These are phyloP conservation scores for Heliornis fulica DNA, from an alignment of 2,113 vertebrate species.

Conservation along the genomic window DNA sequence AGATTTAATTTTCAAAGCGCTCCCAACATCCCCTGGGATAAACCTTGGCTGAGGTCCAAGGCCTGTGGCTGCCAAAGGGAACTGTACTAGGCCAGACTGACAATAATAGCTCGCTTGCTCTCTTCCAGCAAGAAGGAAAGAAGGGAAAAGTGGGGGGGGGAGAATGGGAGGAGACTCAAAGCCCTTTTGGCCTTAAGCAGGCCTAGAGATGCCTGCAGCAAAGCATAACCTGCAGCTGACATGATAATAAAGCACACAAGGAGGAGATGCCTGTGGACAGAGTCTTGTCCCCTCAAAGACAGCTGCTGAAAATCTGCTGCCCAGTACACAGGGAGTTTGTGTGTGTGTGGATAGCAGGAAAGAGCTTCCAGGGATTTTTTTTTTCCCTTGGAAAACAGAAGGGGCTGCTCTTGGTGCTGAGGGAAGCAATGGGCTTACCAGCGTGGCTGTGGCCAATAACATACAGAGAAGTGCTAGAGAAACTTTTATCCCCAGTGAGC, in stretches of 20 bases:
- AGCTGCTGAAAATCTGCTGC: neutral
- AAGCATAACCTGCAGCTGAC: neutral
- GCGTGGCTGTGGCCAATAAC: neutral
- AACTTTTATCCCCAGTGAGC: neutral
- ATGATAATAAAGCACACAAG: neutral
- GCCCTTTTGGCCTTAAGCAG: neutral
- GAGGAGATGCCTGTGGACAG: neutral
- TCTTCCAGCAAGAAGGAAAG: neutral
- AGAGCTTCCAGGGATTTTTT: neutral
- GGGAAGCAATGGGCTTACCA: neutral
- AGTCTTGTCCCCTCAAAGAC: neutral
- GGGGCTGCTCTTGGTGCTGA: neutral
- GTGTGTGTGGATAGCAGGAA: neutral
- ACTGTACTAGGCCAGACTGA: neutral
- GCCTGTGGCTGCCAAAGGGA: neutral
- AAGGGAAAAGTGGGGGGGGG: neutral
- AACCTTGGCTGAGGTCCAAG: slow-evolving; percentile 25
- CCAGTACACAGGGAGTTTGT: neutral
- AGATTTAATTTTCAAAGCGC: slow-evolving; percentile 52
- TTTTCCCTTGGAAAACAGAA: neutral
- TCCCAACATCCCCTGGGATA: slow-evolving; percentile 2
- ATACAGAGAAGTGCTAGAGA: neutral
- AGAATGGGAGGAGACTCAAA: neutral
- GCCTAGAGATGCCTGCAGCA: neutral
- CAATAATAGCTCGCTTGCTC: neutral